Conservation (phyloP, 2,113 vertebrate species). For the Gila orcuttii region DNA sequence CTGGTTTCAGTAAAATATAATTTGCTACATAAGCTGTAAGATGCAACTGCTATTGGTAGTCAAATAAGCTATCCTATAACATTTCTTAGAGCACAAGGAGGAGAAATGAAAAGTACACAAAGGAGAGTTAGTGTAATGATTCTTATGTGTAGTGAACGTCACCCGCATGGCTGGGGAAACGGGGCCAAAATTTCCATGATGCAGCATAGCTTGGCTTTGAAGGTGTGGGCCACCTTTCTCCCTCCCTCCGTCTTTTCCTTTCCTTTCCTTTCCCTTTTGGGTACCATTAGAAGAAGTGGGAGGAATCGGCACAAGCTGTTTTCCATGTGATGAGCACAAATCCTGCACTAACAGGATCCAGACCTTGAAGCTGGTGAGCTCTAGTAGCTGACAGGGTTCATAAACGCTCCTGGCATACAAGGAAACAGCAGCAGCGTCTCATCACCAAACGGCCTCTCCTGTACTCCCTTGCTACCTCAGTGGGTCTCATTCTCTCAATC, state of each 20-base stretch:
- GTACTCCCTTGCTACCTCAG: conserved; percentile 22
- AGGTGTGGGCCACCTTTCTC: conserved; percentile 72
- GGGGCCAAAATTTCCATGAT: conserved; percentile 96
- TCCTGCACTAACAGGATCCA: conserved; percentile 79
- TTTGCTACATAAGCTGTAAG: not conserved
- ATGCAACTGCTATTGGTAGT: not conserved
- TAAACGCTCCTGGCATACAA: conserved; percentile 66
- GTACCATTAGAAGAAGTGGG: conserved; percentile 74
- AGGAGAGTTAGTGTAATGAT: conserved; percentile 70
- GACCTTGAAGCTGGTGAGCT: conserved; percentile 51
- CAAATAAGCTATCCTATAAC: conserved; percentile 42
- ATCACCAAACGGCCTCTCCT: conserved; percentile 56
- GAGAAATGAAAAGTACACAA: conserved; percentile 54
- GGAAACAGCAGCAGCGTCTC: conserved; percentile 64
- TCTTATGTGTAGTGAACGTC: conserved; percentile 76
- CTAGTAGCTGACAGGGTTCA: conserved; percentile 82
- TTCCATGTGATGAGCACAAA: conserved; percentile 81
- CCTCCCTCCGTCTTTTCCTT: conserved; percentile 46
- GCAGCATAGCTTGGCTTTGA: conserved; percentile 80
- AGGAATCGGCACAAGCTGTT: conserved; percentile 70
- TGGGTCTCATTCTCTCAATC: conserved; percentile 7
- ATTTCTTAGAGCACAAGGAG: conserved; percentile 47
- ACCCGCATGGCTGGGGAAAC: conserved; percentile 63
- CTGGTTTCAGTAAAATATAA: not conserved
- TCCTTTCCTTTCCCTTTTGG: conserved; percentile 49